A percentile compares a stretch with the other conserved stretches of the same genome.
Conservation (phyloP, 2,797 vertebrate genomes). For the Oreonectes daqikongensis region DNA sequence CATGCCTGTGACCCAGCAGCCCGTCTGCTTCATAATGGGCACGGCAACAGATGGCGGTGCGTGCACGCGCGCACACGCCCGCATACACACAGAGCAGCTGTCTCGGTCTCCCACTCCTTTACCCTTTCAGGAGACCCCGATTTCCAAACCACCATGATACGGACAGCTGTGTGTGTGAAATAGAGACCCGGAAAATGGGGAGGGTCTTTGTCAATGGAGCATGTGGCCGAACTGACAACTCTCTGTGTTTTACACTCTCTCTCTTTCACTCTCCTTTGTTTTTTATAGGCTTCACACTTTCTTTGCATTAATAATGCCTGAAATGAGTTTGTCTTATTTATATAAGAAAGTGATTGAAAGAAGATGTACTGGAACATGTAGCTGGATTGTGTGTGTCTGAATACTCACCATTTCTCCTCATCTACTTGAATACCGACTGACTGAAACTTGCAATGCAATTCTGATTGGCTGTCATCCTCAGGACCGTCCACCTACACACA, state of each 20-base stretch:
- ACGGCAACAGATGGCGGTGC: constrained; percentile 80
- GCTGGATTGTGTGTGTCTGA: constrained; percentile 7
- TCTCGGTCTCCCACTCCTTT: constrained; percentile 45
- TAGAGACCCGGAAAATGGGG: constrained; percentile 25
- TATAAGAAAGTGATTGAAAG: neutral
- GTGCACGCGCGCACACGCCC: constrained; percentile 55
- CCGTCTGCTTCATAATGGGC: constrained; percentile 76
- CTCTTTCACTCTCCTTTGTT: neutral
- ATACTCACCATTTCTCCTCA: constrained; percentile 89
- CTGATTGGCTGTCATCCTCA: constrained; percentile 80
- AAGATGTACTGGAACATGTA: neutral
- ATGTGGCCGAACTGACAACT: constrained; percentile 37
- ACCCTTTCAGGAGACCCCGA: constrained; percentile 46
- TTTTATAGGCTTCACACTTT: neutral
- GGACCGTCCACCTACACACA: constrained; percentile 89
- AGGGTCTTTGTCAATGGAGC: constrained; percentile 31
- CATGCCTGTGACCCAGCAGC: constrained; percentile 52
- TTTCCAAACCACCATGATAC: constrained; percentile 46
- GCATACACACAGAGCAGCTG: constrained; percentile 52
- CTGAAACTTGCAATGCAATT: constrained; percentile 90
- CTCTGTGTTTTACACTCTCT: neutral
- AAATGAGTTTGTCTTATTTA: neutral
- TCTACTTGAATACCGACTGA: constrained; percentile 97
- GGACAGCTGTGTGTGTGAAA: constrained; percentile 47
- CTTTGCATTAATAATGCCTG: neutral